Evolutionary conservation across 2,797 vertebrate species (phyloP).

Genomic region (Pteronotus mesoamericanus): DNA sequence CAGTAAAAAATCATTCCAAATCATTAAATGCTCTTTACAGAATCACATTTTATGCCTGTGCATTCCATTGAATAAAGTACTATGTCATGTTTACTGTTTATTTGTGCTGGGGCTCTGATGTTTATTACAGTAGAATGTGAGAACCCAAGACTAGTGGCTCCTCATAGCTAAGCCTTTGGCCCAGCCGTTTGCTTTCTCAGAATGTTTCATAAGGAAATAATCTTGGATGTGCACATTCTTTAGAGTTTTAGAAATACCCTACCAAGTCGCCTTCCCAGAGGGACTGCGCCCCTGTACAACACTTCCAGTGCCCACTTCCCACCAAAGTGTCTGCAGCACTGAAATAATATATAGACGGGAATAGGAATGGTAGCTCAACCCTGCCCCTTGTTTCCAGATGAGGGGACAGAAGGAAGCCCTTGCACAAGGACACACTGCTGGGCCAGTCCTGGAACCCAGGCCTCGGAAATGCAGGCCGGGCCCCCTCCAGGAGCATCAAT

Average conservation of each 20-base stretch:
- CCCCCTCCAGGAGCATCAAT: background rate
- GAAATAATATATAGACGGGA: background rate
- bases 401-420: background rate
- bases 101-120: background rate
- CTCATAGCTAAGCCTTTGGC: background rate
- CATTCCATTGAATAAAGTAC: background rate
- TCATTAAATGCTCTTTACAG: constrained; percentile 38
- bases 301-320: background rate
- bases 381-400: background rate
- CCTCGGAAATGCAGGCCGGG: background rate
- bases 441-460: too few relatives aligned
- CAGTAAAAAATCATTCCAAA: background rate
- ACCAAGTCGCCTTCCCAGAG: background rate
- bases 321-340: background rate
- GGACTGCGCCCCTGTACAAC: background rate
- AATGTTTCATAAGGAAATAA: background rate
- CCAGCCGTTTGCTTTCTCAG: background rate
- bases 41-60: background rate
- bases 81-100: background rate
- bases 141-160: background rate
- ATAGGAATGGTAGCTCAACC: background rate
- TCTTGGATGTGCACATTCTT: background rate
- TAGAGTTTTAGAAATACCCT: background rate
- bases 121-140: background rate
- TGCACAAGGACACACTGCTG: too few relatives aligned